phyloP scores from a whole-genome alignment of 2,113 vertebrate species.

The Puffinus mauretanicus region DNA sequence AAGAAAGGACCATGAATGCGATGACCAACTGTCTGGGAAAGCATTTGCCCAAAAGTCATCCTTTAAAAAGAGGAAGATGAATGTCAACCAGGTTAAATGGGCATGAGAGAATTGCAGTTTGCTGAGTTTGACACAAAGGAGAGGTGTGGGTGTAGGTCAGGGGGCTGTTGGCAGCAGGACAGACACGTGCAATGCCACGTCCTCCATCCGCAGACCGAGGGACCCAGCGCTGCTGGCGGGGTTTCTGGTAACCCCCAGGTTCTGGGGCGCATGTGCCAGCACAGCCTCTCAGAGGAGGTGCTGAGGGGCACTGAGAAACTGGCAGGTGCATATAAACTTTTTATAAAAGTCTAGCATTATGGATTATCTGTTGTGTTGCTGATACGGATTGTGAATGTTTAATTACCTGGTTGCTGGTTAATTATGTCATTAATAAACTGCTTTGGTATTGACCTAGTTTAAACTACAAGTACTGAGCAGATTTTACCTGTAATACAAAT shows the following conservation, averaged over 20 bases:
- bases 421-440: not conserved
- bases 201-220: not conserved
- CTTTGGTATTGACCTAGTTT: not conserved
- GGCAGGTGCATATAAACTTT: not conserved
- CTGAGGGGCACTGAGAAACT: not conserved
- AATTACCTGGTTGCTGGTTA: not conserved
- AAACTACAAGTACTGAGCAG: not conserved
- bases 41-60: not conserved
- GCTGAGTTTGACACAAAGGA: not conserved
- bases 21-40: not conserved
- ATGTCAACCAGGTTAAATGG: not conserved
- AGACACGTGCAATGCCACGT: accelerated
- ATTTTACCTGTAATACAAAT: not conserved
- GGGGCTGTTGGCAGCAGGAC: accelerated
- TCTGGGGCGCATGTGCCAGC: accelerated
- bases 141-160: not conserved
- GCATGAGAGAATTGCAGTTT: not conserved
- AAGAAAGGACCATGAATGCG: not conserved
- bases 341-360: not conserved
- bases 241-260: too few relatives aligned
- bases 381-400: not conserved
- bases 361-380: not conserved
- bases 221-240: not conserved
- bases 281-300: not conserved
- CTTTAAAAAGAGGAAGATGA: not conserved